Conservation (phyloP, 2,888 invertebrate species). For the Achlya flavicornis region DNA sequence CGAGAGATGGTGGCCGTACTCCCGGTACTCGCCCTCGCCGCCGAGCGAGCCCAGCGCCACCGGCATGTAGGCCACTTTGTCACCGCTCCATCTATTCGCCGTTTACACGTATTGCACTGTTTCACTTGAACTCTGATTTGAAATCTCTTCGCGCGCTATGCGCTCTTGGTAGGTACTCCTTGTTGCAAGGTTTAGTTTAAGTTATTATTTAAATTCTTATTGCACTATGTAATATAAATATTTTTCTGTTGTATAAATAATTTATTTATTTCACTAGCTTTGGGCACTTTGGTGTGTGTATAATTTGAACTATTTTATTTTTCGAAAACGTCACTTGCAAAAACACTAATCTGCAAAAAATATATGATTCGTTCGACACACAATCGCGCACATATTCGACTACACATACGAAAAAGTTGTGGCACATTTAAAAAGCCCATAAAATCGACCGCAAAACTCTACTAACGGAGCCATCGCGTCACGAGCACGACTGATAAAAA, state of each 20-base stretch:
- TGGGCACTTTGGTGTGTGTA: conserved; percentile 63
- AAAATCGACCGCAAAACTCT: conserved; percentile 44
- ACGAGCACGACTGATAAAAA: conserved; percentile 77
- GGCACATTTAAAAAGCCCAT: conserved; percentile 25
- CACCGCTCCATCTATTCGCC: conserved; percentile 81
- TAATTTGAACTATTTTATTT: conserved; percentile 17
- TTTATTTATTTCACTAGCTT: conserved; percentile 41
- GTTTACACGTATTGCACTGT: conserved; percentile 22
- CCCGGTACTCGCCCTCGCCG: conserved; percentile 85
- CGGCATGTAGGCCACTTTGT: conserved; percentile 87
- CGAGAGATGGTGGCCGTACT: conserved; percentile 78
- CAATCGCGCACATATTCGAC: conserved; percentile 6
- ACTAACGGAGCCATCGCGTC: conserved; percentile 47
- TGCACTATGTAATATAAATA: conserved; percentile 13
- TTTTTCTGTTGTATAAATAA: conserved; percentile 20
- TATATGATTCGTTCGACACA: not conserved
- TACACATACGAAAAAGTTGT: not conserved
- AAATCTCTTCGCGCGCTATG: conserved; percentile 28
- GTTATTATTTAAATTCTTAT: conserved; percentile 17
- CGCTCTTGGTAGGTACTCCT: conserved; percentile 50
- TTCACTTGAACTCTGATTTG: conserved; percentile 16
- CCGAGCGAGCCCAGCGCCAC: conserved; percentile 86
- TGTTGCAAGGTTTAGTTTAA: conserved; percentile 15
- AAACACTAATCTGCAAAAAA: not conserved
- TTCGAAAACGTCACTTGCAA: not conserved